Conservation (phyloP, 2,797 vertebrate species). For the Ateles fusciceps region DNA sequence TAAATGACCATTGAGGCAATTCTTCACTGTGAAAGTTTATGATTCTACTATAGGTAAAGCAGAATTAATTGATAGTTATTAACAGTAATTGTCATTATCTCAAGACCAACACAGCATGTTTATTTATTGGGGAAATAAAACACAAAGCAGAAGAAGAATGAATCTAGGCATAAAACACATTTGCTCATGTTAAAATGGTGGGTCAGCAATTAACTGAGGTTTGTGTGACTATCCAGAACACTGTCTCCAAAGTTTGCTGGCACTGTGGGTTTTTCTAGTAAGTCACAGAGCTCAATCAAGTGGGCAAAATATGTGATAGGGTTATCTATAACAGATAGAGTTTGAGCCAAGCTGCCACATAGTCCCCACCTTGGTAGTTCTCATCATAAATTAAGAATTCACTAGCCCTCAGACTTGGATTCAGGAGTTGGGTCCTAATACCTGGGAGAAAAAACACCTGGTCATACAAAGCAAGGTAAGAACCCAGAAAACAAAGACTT, state of each 20-base stretch:
- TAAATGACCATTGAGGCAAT: background rate
- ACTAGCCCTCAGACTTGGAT: background rate
- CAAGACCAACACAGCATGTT: background rate
- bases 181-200: background rate
- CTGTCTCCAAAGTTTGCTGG: background rate
- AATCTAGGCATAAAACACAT: background rate
- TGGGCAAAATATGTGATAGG: background rate
- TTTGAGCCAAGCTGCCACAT: background rate
- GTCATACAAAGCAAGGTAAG: background rate
- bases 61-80: background rate
- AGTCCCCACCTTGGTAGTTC: background rate
- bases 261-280: background rate
- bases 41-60: background rate
- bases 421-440: background rate
- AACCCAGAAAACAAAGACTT: background rate
- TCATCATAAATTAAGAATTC: background rate
- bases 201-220: background rate
- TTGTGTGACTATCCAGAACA: background rate
- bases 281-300: background rate
- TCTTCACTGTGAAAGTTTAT: background rate
- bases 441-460: accelerated
- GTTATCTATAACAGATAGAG: background rate
- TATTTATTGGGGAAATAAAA: background rate
- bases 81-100: background rate
- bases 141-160: background rate